Conservation (phyloP, 2,888 invertebrate genomes). For the Drosophila tripunctata region DNA sequence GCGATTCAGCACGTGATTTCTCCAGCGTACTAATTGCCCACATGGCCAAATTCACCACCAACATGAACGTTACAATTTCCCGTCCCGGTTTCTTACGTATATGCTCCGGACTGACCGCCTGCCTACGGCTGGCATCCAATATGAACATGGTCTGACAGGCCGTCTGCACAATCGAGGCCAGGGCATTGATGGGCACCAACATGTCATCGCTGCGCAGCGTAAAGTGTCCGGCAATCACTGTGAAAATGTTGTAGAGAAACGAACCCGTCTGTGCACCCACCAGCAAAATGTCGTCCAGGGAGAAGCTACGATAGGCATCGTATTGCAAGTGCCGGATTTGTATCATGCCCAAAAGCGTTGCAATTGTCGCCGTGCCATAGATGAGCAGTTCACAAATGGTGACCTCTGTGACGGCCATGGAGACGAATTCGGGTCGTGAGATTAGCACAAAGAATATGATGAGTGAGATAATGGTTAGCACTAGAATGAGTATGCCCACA, state of each 20-base stretch:
- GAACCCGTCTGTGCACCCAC: constrained; percentile 97
- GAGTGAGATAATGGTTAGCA: constrained; percentile 94
- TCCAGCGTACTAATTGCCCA: constrained; percentile 97
- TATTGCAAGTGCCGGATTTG: constrained; percentile 94
- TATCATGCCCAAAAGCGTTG: constrained; percentile 94
- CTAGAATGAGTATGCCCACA: constrained; percentile 93
- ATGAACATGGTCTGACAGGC: constrained; percentile 96
- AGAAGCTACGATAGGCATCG: constrained; percentile 92
- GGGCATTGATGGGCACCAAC: constrained; percentile 92
- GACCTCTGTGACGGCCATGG: constrained; percentile 93
- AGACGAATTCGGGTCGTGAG: constrained; percentile 91
- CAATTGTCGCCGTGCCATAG: constrained; percentile 93
- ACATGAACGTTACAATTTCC: constrained; percentile 95
- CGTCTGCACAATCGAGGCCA: constrained; percentile 94
- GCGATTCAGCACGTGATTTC: constrained; percentile 95
- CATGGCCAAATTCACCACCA: constrained; percentile 96
- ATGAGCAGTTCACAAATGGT: constrained; percentile 94
- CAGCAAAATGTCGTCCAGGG: constrained; percentile 94
- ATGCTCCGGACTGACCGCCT: constrained; percentile 92
- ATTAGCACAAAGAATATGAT: constrained; percentile 96
- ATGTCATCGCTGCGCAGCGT: constrained; percentile 92
- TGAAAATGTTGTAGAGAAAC: constrained; percentile 96
- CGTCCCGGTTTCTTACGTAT: constrained; percentile 94
- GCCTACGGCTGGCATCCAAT: constrained; percentile 93
- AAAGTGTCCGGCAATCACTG: constrained; percentile 96